Conservation (phyloP, 2,797 vertebrate genomes). For the Psittacula derbiana region DNA sequence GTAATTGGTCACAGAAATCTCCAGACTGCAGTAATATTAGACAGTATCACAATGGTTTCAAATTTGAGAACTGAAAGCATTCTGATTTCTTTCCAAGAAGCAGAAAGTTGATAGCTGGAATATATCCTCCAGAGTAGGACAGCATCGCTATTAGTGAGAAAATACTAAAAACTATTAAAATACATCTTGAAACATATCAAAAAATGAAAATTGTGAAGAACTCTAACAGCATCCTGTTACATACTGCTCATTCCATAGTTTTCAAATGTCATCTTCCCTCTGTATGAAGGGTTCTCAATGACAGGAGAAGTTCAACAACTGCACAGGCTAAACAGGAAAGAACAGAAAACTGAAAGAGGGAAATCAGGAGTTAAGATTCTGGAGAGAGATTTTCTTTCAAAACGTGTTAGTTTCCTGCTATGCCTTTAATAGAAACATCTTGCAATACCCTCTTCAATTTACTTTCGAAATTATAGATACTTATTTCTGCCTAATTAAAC, state of each 20-base stretch:
- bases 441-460: neutral
- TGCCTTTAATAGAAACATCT: neutral
- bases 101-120: neutral
- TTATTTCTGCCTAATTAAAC: constrained; percentile 31
- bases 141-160: neutral
- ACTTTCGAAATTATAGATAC: neutral
- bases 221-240: neutral
- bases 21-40: neutral
- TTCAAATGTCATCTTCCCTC: neutral
- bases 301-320: neutral
- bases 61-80: neutral
- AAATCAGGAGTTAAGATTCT: neutral
- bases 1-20: constrained; percentile 39
- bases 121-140: neutral
- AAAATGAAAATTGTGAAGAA: neutral
- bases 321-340: neutral
- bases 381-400: neutral
- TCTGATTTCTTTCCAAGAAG: neutral
- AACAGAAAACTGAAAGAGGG: neutral
- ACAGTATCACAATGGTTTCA: neutral
- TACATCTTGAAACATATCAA: neutral
- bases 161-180: neutral
- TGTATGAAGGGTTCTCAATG: neutral
- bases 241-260: neutral
- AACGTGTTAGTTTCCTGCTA: neutral